These are phyloP conservation scores for Drosophila borealis DNA, from an alignment of 2,888 invertebrate genomes.

Conservation along the genomic window DNA sequence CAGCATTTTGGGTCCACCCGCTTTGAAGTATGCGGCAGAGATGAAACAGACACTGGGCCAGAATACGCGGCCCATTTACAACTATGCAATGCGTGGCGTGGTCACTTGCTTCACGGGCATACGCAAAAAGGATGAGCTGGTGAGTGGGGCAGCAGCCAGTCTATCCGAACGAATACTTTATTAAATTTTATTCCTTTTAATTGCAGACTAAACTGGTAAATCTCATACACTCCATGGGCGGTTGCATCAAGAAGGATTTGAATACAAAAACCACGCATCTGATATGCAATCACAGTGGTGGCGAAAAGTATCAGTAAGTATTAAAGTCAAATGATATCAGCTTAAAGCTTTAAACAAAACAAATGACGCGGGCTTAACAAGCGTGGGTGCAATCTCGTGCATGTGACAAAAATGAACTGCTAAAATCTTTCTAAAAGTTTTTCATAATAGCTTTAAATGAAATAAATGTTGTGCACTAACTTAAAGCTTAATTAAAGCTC, in stretches of 20 bases:
- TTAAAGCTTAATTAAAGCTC: too few relatives aligned
- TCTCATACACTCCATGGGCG: conserved; percentile 98
- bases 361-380: too few relatives aligned
- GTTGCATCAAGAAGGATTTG: conserved; percentile 96
- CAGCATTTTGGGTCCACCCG: conserved; percentile 92
- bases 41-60: conserved; percentile 89
- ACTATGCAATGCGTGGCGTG: conserved; percentile 94
- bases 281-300: conserved; percentile 94
- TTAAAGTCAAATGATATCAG: too few relatives aligned
- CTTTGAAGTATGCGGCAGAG: conserved; percentile 90
- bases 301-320: conserved; percentile 93
- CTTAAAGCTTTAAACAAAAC: not conserved
- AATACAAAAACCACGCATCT: conserved; percentile 95
- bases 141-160: conserved; percentile 82
- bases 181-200: not conserved
- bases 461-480: too few relatives aligned
- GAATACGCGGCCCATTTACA: conserved; percentile 93
- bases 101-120: conserved; percentile 97
- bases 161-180: not conserved
- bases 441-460: too few relatives aligned
- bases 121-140: conserved; percentile 94
- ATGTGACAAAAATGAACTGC: too few relatives aligned
- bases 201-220: conserved; percentile 93
- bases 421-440: too few relatives aligned
- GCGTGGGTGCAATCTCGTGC: too few relatives aligned